Conservation (phyloP, 1,140 invertebrate genomes). For the Leptinotarsa undecemlineata region DNA sequence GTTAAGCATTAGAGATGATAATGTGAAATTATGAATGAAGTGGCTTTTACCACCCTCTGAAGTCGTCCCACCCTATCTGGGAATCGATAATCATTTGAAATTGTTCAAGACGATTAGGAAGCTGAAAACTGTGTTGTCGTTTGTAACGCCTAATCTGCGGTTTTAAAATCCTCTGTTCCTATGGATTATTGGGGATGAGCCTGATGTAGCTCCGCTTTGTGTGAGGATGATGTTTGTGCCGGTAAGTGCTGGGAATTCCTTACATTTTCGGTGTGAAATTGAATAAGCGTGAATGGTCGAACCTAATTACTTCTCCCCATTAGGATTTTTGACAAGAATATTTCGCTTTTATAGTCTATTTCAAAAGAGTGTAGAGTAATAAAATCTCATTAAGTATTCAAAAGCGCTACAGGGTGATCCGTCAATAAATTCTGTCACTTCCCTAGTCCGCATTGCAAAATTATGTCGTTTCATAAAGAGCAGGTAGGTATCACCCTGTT, state of each 20-base stretch:
- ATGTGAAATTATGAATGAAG: background rate
- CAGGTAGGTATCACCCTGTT: too few relatives aligned
- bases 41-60: background rate
- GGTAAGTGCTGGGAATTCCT: background rate
- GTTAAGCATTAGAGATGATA: background rate
- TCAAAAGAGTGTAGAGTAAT: too few relatives aligned
- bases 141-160: constrained; percentile 1
- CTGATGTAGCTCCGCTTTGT: background rate
- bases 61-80: background rate
- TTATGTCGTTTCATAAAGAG: too few relatives aligned
- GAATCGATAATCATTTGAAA: constrained; percentile 1
- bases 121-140: background rate
- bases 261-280: background rate
- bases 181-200: background rate
- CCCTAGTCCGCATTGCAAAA: too few relatives aligned
- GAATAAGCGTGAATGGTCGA: too few relatives aligned
- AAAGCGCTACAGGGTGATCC: too few relatives aligned
- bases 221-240: too few relatives aligned
- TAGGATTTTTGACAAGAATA: too few relatives aligned
- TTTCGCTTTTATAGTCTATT: too few relatives aligned
- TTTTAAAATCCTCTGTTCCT: background rate
- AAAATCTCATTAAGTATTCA: too few relatives aligned
- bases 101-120: background rate
- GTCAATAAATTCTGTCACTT: too few relatives aligned
- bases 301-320: too few relatives aligned